Evolutionary conservation across 1,140 invertebrate species (phyloP), one percentile per base, ranked within the genome.

Genomic region (Meloidogyne floridensis): DNA sequence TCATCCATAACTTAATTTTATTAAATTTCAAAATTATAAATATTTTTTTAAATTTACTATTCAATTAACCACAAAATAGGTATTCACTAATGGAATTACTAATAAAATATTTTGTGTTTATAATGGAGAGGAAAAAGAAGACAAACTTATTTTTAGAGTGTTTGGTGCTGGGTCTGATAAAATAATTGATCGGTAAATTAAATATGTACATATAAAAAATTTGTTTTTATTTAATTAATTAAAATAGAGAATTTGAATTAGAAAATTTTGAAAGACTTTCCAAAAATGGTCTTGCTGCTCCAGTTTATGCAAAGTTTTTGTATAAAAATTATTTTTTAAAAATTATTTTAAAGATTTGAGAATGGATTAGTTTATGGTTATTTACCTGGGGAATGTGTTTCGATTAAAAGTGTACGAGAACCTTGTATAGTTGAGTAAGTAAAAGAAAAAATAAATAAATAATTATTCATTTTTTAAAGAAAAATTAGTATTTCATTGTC

Each of bases 291-390:
- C 93, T 95, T 83, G 95, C 95, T 83, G 94, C 96, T 77, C 92
- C 93, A 76, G 91, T 98, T 59, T 96, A 95, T 92, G 95, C 95
- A 70, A 93, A 94, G 47, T 59, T 5, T 59, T 59, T 65, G 13
- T n/a, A 59, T n/a, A 15, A 59, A n/a, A 65, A 65, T n/a, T 54
- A 59, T 59, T 15, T 15, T 59, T 59, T 3, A 3, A 15, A 15
- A 59, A 59, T n/a, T 65, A n/a, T n/a, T 65, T 65, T 65, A n/a
- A 4, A 59, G 59, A 65, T 98, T 98, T 91, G 93, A 93, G 82
- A 99, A 99, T 92, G 97, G 97, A 42, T 92, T 98, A 82, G 94
- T 93, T 20, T 99, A 98, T 91, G 93, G 96, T 91, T 99, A 94
- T 91, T 93, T 95, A 83, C 93, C 93, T 84, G 97, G 97, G 56